A percentile compares a stretch with the other conserved stretches of the same genome.
Conservation (phyloP, 2,888 invertebrate species). For the Latrodectus hesperus region DNA sequence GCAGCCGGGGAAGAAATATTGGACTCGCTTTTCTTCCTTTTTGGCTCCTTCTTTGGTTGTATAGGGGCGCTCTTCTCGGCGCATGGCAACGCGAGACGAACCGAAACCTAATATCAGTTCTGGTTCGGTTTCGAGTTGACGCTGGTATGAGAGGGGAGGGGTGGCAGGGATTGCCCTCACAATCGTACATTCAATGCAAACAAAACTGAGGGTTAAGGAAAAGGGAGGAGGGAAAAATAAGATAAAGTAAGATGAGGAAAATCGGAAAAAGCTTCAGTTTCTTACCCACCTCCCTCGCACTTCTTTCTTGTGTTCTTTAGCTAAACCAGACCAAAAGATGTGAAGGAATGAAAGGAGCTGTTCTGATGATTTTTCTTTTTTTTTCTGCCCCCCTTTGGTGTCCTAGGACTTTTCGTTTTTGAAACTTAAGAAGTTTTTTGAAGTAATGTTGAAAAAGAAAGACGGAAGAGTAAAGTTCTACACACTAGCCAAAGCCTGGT, state of each 20-base stretch:
- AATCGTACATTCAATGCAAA: conserved; percentile 69
- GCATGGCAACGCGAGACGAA: conserved; percentile 63
- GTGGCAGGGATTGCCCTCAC: conserved; percentile 32
- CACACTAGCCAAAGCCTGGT: conserved; percentile 50
- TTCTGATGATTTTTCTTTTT: conserved; percentile 25
- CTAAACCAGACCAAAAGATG: conserved; percentile 12
- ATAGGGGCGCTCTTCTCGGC: background rate
- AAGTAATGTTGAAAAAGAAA: conserved; percentile 59
- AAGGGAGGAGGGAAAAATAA: conserved; percentile 19
- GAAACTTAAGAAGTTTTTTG: conserved; percentile 68
- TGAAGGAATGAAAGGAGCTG: conserved; percentile 23
- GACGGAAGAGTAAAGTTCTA: conserved; percentile 37
- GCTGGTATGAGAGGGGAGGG: background rate
- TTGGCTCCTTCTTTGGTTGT: no score
- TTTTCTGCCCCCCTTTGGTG: conserved; percentile 10
- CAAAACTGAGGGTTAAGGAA: conserved; percentile 68
- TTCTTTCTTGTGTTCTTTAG: background rate
- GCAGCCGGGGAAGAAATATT: conserved; percentile 56
- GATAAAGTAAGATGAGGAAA: conserved; percentile 40
- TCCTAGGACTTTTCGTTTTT: conserved; percentile 23
- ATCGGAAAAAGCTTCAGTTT: conserved; percentile 57
- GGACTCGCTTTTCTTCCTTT: conserved; percentile 51
- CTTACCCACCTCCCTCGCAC: conserved; percentile 7
- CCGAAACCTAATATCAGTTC: conserved; percentile 63
- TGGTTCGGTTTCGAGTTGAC: conserved; percentile 50